These are phyloP conservation scores for Danio jaintianensis DNA, from an alignment of 2,797 vertebrate species.

Conservation along the genomic window DNA sequence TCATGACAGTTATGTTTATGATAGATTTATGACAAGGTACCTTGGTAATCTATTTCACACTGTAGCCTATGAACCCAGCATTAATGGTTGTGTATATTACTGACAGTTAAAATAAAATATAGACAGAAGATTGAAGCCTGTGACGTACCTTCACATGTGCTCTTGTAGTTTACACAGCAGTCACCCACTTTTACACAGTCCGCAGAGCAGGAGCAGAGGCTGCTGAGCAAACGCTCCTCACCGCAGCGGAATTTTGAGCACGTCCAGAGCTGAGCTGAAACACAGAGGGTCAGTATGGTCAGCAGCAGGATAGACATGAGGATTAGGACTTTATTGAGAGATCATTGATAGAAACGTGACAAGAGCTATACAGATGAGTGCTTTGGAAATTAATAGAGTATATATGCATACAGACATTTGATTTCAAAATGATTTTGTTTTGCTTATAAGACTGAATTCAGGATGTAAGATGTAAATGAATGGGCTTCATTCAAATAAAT, in stretches of 20 bases:
- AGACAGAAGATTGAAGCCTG: background rate
- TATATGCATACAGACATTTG: background rate
- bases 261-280: constrained; percentile 74
- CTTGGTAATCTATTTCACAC: no score
- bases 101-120: no score
- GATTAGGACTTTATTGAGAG: no score
- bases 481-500: no score
- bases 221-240: constrained; percentile 72
- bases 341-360: background rate
- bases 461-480: no score
- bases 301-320: background rate
- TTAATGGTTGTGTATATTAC: no score
- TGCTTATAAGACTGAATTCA: no score
- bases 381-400: background rate
- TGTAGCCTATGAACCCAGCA: no score
- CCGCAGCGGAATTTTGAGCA: constrained; percentile 82
- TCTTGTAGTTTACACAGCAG: constrained; percentile 81
- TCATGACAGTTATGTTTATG: no score
- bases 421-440: no score
- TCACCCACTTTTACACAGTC: constrained; percentile 78
- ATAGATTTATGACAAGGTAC: no score
- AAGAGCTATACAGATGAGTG: background rate
- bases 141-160: constrained; percentile 77
- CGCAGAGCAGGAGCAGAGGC: constrained; percentile 82
- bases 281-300: background rate